Conservation (phyloP, 2,113 vertebrate genomes). For the Pseudopodoces humilis region DNA sequence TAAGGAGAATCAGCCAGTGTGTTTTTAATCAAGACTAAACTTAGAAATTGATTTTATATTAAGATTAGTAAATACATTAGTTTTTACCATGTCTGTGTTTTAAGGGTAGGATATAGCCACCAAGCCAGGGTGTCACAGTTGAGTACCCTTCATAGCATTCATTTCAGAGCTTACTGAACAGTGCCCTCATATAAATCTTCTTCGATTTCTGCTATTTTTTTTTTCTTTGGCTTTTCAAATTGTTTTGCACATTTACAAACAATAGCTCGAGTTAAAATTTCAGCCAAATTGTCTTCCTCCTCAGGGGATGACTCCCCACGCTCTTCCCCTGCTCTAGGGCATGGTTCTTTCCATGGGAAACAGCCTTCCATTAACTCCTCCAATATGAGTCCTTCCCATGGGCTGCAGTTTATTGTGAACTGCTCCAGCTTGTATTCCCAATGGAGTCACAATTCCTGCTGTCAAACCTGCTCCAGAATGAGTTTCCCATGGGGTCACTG, state of each 20-base stretch:
- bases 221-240: background rate
- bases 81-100: background rate
- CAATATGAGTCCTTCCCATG: background rate
- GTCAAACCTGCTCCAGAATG: background rate
- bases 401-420: background rate
- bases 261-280: background rate
- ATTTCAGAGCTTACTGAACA: background rate
- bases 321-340: background rate
- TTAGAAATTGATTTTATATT: background rate
- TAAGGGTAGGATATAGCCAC: background rate
- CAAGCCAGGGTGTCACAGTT: background rate
- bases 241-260: background rate
- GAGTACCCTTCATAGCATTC: background rate
- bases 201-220: background rate
- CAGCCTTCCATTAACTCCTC: background rate
- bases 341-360: background rate
- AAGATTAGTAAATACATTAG: background rate
- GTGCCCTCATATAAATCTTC: background rate
- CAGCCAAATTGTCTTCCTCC: background rate
- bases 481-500: background rate
- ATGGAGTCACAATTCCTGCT: background rate
- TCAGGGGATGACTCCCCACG: too few species aligned
- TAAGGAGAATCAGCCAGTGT: background rate
- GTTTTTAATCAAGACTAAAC: background rate
- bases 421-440: background rate